These are phyloP conservation scores for Pimpla rufipes DNA, from an alignment of 2,888 invertebrate species.

Conservation along the genomic window DNA sequence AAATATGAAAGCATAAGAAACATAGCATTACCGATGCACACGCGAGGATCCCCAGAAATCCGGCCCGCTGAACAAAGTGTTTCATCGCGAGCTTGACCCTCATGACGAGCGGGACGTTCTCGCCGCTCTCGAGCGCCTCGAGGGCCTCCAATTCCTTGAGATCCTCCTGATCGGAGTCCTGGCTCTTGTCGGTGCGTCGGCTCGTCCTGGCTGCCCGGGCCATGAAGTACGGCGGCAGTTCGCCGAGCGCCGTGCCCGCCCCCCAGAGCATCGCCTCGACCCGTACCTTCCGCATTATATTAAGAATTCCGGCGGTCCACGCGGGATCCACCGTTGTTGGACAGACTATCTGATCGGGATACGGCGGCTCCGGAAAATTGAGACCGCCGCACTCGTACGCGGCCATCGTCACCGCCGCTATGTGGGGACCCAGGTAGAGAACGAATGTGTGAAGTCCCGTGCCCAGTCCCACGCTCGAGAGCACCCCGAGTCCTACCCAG, in stretches of 20 bases:
- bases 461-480: slow-evolving; percentile 98
- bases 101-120: slow-evolving; percentile 89
- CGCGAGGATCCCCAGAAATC: slow-evolving; percentile 97
- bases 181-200: slow-evolving; percentile 79
- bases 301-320: slow-evolving; percentile 93
- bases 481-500: slow-evolving; percentile 97
- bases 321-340: slow-evolving; percentile 90
- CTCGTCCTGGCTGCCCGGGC: slow-evolving; percentile 95
- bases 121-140: slow-evolving; percentile 88
- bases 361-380: slow-evolving; percentile 98
- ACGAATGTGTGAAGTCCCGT: slow-evolving; percentile 99
- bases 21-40: slow-evolving; percentile 98
- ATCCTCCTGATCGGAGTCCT: slow-evolving; percentile 89
- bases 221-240: slow-evolving; percentile 99
- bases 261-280: slow-evolving; percentile 99
- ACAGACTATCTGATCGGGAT: slow-evolving; percentile 99
- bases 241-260: slow-evolving; percentile 98
- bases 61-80: slow-evolving; percentile 96
- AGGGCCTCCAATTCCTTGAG: slow-evolving; percentile 91
- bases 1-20: no score
- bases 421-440: slow-evolving; percentile 99
- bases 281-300: slow-evolving; percentile 97
- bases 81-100: slow-evolving; percentile 95
- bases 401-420: slow-evolving; percentile 98
- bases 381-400: slow-evolving; percentile 98